A percentile compares a stretch with the other conserved stretches of the same genome.
Conservation (phyloP, 1,140 invertebrate genomes). For the Platorchestia sp. region DNA sequence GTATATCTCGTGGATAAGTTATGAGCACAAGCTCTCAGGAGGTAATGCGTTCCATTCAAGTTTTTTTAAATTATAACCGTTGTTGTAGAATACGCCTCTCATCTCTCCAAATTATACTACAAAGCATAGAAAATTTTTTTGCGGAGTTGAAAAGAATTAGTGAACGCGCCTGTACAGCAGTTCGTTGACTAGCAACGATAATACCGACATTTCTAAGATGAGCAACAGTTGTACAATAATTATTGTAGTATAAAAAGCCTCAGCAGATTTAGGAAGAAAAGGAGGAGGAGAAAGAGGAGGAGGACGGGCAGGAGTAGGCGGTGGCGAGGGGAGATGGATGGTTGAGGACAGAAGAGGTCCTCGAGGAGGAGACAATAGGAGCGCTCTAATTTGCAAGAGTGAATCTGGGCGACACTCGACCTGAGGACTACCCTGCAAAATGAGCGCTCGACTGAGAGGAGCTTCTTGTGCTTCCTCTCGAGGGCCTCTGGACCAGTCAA, state of each 20-base stretch:
- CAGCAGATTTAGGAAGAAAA: neutral
- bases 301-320: neutral
- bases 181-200: neutral
- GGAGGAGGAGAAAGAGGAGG: neutral
- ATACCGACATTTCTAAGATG: neutral
- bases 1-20: too few species aligned
- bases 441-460: neutral
- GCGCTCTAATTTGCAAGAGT: constrained; percentile 51
- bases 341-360: constrained; percentile 1
- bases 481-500: constrained; percentile 23
- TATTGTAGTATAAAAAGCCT: neutral
- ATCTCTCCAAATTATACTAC: too few species aligned
- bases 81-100: too few species aligned
- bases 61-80: too few species aligned
- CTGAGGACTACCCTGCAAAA: constrained; percentile 13
- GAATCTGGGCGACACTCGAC: constrained; percentile 40
- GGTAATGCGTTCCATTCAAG: too few species aligned
- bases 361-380: constrained; percentile 30
- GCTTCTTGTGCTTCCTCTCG: constrained; percentile 6
- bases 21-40: too few species aligned
- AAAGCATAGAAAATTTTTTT: too few species aligned
- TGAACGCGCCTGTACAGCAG: neutral
- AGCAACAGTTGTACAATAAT: neutral
- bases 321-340: neutral
- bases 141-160: neutral